Base-by-base conservation (phyloP, 2,113 vertebrate species). In the Nannospalax galili region DNA sequence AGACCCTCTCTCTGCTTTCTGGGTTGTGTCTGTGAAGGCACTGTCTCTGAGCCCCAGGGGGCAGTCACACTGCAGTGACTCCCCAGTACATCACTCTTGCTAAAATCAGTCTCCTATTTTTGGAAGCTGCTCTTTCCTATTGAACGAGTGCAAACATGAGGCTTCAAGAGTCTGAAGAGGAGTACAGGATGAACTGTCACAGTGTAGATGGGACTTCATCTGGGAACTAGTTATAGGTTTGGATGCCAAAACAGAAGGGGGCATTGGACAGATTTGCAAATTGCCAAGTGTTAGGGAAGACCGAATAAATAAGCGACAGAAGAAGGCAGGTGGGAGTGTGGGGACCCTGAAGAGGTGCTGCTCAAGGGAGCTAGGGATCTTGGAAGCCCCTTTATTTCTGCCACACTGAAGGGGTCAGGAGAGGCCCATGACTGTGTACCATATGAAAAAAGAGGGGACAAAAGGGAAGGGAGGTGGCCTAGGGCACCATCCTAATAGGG, bases 231-330 rank as follows among this genome's bases (percentile, higher is more conserved):
- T 94, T 90, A 79, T 52, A 93, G 84, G 72, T 45, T 93, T 84
- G 56, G 88, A 90, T 62, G 84, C 70, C 80, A 77, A 91, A 92
- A 96, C 56, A 88, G 67, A 93, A 93, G 88, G 56, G 78, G 77
- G 65, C 22, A 6, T 8, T 67, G 64, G 87, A 82, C 85, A 92
- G 92, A 92, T 37, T 77, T 80, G 88, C 0, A 2, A 88, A 70
- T 26, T 90, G 90, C 58, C 77, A 73, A 84, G 45, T 37, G 84
- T 82, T 30, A 72, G 77, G 37, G 28, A 78, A 96, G 90, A 79
- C 67, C 58, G 45, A 67, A 96, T 48, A 28, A 62, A 85, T 6
- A 52, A 79, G 74, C 90, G 64, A 19, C 20, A 32, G 60, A 74
- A 42, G 87, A 64, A 81, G 78, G 37, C 1, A 22, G 11, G 1